phyloP scores from a whole-genome alignment of 2,888 invertebrate genomes.

The Cosmorhoe ocellata region DNA sequence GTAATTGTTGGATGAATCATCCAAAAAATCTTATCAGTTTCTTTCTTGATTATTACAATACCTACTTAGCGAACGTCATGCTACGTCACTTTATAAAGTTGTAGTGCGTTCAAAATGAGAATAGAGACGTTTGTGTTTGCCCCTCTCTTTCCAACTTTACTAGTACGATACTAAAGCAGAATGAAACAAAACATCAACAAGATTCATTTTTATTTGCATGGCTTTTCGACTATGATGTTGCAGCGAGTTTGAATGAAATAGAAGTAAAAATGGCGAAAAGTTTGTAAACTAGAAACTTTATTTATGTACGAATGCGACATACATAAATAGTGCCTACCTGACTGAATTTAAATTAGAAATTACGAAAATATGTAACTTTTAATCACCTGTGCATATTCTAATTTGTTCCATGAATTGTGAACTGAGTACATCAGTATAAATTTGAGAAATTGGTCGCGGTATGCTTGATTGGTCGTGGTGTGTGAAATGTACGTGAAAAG shows the following conservation, averaged over 20 bases:
- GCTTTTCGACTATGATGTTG: constrained; percentile 33
- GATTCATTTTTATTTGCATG: constrained; percentile 26
- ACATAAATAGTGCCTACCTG: too few species aligned
- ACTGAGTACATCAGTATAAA: too few species aligned
- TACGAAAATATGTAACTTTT: too few species aligned
- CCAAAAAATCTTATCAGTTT: constrained; percentile 64
- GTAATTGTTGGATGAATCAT: constrained; percentile 49
- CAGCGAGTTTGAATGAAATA: constrained; percentile 66
- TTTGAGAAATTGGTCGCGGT: constrained; percentile 21
- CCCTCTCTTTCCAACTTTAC: constrained; percentile 51
- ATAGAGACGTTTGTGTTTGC: constrained; percentile 22
- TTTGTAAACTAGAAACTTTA: constrained; percentile 51
- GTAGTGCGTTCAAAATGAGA: constrained; percentile 41
- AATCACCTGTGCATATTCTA: too few species aligned
- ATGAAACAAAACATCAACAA: constrained; percentile 25
- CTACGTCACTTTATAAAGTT: constrained; percentile 66
- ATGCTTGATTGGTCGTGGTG: constrained; percentile 29
- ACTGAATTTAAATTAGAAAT: constrained; percentile 14
- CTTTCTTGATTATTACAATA: constrained; percentile 70
- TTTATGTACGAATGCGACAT: too few species aligned
- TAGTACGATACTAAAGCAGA: constrained; percentile 9
- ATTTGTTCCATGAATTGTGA: not conserved
- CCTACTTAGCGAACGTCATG: too few species aligned
- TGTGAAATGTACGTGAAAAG: constrained; percentile 56
- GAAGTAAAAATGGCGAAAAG: constrained; percentile 55